Conservation (phyloP, 2,797 vertebrate species). For the Champsocephalus esox region DNA sequence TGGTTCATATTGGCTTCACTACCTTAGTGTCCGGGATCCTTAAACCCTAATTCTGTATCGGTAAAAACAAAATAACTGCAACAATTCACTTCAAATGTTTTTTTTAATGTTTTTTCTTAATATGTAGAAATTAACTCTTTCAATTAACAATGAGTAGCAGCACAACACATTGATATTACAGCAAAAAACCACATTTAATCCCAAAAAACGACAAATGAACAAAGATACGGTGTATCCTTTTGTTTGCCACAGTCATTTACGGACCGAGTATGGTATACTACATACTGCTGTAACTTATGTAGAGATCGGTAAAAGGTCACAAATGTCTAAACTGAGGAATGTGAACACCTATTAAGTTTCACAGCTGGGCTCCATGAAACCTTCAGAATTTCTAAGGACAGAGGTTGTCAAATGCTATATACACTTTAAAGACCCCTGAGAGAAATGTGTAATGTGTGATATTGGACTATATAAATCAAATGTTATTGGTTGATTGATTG, state of each 20-base stretch:
- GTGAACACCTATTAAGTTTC: constrained; percentile 3
- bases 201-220: neutral
- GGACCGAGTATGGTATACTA: neutral
- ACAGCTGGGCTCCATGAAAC: neutral
- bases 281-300: neutral
- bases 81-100: neutral
- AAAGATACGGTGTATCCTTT: neutral
- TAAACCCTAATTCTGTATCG: neutral
- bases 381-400: neutral
- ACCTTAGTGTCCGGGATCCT: neutral
- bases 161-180: neutral
- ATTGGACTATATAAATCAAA: neutral
- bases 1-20: neutral
- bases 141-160: neutral
- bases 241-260: neutral
- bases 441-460: no score
- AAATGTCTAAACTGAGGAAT: neutral
- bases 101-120: neutral
- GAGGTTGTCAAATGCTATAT: no score
- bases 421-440: no score
- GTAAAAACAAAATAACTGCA: neutral
- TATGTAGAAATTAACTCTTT: neutral
- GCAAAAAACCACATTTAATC: neutral
- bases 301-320: neutral
- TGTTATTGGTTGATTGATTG: no score